phyloP scores from a whole-genome alignment of 2,113 vertebrate genomes.

The Campylomormyrus tamandua region DNA sequence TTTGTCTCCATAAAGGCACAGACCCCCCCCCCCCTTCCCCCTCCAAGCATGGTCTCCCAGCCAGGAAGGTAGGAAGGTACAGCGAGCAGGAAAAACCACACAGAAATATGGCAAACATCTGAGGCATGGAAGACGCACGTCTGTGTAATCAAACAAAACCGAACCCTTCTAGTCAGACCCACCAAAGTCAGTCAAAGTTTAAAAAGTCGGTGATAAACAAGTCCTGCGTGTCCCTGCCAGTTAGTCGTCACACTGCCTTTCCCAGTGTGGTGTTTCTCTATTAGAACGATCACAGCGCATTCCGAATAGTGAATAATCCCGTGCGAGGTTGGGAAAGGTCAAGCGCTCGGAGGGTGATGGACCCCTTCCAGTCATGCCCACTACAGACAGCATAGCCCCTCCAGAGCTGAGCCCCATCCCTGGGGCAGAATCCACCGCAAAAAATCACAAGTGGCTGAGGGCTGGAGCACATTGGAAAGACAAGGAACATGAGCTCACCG shows the following conservation, averaged over 20 bases:
- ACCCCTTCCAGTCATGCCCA: background rate
- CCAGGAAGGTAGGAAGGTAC: background rate
- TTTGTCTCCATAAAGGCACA: background rate
- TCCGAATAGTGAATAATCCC: background rate
- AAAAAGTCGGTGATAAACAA: background rate
- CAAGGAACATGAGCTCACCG: slow-evolving; percentile 4
- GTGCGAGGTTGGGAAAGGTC: background rate
- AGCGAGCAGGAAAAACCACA: background rate
- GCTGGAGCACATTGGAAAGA: background rate
- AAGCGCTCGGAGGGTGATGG: background rate
- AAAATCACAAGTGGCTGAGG: slow-evolving; percentile 2
- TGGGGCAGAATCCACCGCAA: background rate
- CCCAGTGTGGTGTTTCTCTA: background rate
- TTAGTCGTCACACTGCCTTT: background rate
- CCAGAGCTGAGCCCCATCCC: background rate
- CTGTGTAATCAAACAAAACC: background rate
- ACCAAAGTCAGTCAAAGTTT: background rate
- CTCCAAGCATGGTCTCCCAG: background rate
- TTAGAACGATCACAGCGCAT: background rate
- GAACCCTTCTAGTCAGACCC: background rate
- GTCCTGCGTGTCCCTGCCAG: background rate
- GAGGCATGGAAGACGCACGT: background rate
- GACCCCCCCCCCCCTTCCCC: no score
- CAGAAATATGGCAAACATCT: background rate
- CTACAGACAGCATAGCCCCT: background rate